phyloP scores from a whole-genome alignment of 2,888 invertebrate species.

The Melitaea athalia region DNA sequence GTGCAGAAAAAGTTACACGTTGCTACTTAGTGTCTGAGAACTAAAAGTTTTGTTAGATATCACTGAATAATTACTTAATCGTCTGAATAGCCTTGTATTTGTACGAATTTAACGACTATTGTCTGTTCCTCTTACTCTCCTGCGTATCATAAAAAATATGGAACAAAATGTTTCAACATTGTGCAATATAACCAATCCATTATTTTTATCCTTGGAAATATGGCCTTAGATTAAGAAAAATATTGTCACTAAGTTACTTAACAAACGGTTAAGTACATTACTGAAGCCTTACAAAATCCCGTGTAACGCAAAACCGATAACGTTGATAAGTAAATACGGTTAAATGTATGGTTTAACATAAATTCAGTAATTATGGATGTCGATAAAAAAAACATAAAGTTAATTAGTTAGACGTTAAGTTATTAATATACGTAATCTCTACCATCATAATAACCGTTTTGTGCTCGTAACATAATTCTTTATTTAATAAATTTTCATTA shows the following conservation, averaged over 20 bases:
- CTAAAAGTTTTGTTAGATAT: too few relatives aligned
- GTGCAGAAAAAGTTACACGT: too few relatives aligned
- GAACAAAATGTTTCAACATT: neutral
- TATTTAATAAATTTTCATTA: neutral
- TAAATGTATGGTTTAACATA: constrained; percentile 15
- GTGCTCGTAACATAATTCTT: neutral
- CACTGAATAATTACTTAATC: too few relatives aligned
- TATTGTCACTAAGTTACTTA: constrained; percentile 7
- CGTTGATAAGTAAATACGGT: constrained; percentile 19
- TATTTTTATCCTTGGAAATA: neutral
- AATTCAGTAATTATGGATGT: constrained; percentile 12
- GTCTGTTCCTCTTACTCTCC: too few relatives aligned
- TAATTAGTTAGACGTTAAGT: constrained; percentile 10
- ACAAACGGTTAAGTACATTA: constrained; percentile 24
- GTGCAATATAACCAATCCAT: neutral
- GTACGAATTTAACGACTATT: too few relatives aligned
- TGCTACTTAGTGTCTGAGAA: too few relatives aligned
- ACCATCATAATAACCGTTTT: neutral
- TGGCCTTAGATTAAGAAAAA: constrained; percentile 4
- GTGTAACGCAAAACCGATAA: constrained; percentile 16
- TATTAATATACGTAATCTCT: constrained; percentile 21
- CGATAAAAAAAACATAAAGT: constrained; percentile 9
- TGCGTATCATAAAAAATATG: too few relatives aligned
- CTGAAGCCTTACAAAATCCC: constrained; percentile 20
- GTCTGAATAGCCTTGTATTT: too few relatives aligned